phyloP scores from a whole-genome alignment of 2,113 vertebrate species.

The Pipra filicauda region DNA sequence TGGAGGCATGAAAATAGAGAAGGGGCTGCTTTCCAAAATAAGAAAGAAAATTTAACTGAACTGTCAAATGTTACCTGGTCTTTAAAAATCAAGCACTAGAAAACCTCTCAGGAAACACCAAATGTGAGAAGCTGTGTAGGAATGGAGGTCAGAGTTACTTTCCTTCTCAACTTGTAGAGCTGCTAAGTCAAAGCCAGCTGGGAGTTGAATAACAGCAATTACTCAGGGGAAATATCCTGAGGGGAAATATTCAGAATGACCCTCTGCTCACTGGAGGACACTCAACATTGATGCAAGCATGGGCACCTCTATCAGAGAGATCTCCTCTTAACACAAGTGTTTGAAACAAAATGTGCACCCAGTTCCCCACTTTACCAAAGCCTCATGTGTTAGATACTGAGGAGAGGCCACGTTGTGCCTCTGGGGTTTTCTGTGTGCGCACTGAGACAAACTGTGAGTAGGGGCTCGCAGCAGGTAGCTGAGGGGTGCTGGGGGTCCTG shows the following conservation, averaged over 20 bases:
- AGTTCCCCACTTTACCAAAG: neutral
- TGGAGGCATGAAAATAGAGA: neutral
- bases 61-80: neutral
- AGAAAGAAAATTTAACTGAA: neutral
- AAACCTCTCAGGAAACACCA: neutral
- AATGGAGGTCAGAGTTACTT: accelerated
- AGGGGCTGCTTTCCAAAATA: neutral
- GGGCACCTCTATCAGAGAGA: neutral
- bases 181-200: neutral
- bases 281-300: neutral
- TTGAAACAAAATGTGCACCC: neutral
- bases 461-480: accelerated
- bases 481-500: neutral
- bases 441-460: neutral
- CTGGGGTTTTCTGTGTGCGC: neutral
- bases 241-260: neutral
- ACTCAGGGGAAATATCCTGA: neutral
- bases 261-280: neutral
- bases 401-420: neutral
- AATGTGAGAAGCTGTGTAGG: neutral
- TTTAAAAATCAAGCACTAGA: neutral
- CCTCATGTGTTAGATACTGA: neutral
- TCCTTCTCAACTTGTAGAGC: neutral
- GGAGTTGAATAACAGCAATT: neutral
- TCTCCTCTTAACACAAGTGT: neutral